Evolutionary conservation across 2,113 vertebrate genomes (phyloP).

Genomic region (Zosterops pallidus): DNA sequence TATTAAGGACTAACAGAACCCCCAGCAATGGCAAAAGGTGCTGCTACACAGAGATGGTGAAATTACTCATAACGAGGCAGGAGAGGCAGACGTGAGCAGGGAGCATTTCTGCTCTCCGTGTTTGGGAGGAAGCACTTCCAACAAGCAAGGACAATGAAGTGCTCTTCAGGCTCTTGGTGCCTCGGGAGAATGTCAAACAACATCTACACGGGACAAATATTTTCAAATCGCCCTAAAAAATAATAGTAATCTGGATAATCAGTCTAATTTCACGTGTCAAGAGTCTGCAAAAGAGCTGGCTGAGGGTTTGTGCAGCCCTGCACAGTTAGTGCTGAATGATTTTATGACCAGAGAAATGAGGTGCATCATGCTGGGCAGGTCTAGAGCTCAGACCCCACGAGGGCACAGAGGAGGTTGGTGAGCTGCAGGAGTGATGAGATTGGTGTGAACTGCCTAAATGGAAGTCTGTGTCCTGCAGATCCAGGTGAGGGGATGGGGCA

Average conservation of each 20-base stretch:
- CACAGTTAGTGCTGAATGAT: background rate
- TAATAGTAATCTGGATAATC: background rate
- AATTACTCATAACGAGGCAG: background rate
- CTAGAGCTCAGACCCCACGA: background rate
- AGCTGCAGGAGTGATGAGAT: background rate
- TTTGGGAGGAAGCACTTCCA: slow-evolving; percentile 14
- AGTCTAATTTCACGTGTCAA: background rate
- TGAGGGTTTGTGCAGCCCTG: background rate
- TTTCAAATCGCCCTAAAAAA: slow-evolving; percentile 43
- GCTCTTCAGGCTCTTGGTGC: slow-evolving; percentile 12
- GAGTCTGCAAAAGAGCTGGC: background rate
- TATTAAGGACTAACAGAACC: background rate
- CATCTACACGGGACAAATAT: background rate
- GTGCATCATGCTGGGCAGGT: background rate
- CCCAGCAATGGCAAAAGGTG: background rate
- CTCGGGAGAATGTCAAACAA: slow-evolving; percentile 24
- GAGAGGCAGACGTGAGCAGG: background rate
- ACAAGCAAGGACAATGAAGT: background rate
- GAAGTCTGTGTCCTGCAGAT: background rate
- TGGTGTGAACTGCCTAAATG: background rate
- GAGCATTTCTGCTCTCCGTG: background rate
- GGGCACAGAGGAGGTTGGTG: background rate
- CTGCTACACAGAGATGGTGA: background rate
- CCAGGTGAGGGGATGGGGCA: background rate
- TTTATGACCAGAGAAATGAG: background rate